phyloP scores from a whole-genome alignment of 2,113 vertebrate genomes.

The Equus przewalskii region DNA sequence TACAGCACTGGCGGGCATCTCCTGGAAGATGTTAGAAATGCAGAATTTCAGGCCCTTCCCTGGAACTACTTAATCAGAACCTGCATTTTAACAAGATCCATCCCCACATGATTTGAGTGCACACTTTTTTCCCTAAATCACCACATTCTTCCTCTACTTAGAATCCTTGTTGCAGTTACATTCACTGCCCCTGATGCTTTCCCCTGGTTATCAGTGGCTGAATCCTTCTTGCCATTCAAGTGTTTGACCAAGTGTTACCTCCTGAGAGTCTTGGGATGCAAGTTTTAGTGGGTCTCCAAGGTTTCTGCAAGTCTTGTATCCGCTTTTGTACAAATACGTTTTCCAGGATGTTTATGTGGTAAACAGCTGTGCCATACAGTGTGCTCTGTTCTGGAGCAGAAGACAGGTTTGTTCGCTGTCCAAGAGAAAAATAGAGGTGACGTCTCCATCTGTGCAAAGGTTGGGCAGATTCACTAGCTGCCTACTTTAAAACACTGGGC shows the following conservation, averaged over 20 bases:
- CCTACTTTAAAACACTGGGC: neutral
- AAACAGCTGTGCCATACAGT: too few species aligned
- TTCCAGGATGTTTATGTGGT: neutral
- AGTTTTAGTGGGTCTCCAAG: neutral
- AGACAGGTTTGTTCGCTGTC: neutral
- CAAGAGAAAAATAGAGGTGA: neutral
- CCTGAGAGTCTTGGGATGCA: neutral
- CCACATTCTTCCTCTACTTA: neutral
- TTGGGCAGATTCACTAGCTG: neutral
- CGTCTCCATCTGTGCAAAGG: neutral
- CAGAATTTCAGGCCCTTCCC: neutral
- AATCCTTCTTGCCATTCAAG: neutral
- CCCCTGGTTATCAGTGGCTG: neutral
- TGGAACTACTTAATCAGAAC: neutral
- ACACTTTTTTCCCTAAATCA: neutral
- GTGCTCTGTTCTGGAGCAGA: neutral
- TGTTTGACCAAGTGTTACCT: neutral
- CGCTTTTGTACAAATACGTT: neutral
- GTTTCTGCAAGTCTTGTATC: neutral
- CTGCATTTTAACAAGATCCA: neutral
- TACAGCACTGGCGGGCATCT: neutral
- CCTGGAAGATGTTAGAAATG: neutral
- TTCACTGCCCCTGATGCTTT: neutral
- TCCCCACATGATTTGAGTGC: neutral
- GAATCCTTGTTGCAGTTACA: neutral